Base-by-base conservation (phyloP, 2,113 vertebrate genomes). In the Empidonax traillii region DNA sequence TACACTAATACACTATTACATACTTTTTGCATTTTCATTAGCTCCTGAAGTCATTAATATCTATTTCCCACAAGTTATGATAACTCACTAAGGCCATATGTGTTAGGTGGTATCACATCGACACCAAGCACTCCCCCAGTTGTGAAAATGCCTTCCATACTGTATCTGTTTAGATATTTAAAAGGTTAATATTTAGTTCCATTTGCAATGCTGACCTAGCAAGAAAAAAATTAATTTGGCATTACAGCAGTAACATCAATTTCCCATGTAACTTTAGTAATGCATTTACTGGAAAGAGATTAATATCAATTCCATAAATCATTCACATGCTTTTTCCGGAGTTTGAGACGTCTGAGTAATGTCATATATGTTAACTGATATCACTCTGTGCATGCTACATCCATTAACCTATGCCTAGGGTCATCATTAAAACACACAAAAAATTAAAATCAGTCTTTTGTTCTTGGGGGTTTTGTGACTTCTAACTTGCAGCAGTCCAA, bases 301-400 rank as follows among this genome's bases (percentile, higher is more conserved):
- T 99, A 99, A 98, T 99, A 99, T 98, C 99, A 99, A 98, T 99
- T 99, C 98, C 98, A 99, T 99, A 99, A 99, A 99, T 99, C 99
- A 99, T 99, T 99, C 98, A 99, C 98, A 96, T 98, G 98, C 98
- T 98, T 98, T 95, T 98, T 98, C 98, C 97, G 96, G 98, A 98
- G 97, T 97, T 96, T 95, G 97, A 98, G 97, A 98, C 98, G 98
- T 97, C 97, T 97, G 97, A 98, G 97, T 98, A 98, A 98, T 98
- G 97, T 98, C 98, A 98, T 97, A 98, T 98, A 98, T 98, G 98
- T 98, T 98, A 99, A 97, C 97, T 98, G 98, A 98, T 99, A 98
- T 97, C 97, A 98, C 96, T 97, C 95, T 98, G 96, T 97, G 96
- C 97, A 97, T 97, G 97, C 95, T 94, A 96, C 86, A 89, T 87